Conservation (phyloP, 1,140 invertebrate species). For the Ceratosolen solmsi region DNA sequence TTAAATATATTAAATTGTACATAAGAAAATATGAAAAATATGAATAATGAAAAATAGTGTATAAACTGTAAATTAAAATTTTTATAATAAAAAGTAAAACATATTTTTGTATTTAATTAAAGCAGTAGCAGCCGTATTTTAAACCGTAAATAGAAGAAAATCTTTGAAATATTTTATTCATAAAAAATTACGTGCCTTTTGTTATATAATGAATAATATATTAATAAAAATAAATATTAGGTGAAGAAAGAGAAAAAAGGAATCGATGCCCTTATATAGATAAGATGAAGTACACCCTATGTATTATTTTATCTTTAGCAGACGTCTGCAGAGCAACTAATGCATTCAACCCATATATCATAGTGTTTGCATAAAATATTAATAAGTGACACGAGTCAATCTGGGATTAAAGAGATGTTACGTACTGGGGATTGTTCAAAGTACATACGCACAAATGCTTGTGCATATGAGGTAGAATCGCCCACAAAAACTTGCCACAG, state of each 20-base stretch:
- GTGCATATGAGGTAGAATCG: background rate
- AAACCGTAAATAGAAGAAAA: no score
- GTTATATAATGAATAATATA: no score
- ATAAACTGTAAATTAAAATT: no score
- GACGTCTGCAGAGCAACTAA: conserved; percentile 50
- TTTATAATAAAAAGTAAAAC: no score
- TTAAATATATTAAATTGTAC: no score
- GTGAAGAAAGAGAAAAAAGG: conserved; percentile 30
- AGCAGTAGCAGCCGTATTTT: no score
- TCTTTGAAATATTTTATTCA: no score
- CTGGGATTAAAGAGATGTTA: conserved; percentile 66
- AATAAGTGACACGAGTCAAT: conserved; percentile 75
- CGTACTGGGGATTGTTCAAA: conserved; percentile 16
- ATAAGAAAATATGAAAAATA: no score
- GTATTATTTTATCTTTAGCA: background rate
- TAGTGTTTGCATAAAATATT: conserved; percentile 75
- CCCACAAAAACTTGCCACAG: conserved; percentile 51
- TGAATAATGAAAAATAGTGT: no score
- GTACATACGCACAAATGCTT: background rate
- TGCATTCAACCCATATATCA: conserved; percentile 68
- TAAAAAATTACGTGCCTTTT: no score
- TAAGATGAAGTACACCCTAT: background rate
- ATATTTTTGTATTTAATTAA: no score
- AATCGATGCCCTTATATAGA: background rate
- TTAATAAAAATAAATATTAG: background rate